These are phyloP conservation scores for Clupea harengus DNA, from an alignment of 2,113 vertebrate species.

Conservation along the genomic window DNA sequence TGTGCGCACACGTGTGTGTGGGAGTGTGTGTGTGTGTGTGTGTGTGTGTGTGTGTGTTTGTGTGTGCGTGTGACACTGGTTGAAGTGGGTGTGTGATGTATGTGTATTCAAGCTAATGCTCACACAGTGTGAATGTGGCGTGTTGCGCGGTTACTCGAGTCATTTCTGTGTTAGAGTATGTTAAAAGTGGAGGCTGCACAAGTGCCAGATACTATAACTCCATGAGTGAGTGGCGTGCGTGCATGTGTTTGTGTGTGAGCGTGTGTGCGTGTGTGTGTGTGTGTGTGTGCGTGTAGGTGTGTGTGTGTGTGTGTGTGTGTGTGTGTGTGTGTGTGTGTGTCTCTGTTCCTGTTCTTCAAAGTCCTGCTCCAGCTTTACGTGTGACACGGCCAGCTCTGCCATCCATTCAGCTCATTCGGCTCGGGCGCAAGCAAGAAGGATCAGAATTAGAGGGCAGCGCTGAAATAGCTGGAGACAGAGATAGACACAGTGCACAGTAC, in stretches of 20 bases:
- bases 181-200: not conserved
- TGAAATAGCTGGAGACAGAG: conserved; percentile 13
- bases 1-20: conserved; percentile 18
- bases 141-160: not conserved
- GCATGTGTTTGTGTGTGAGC: conserved; percentile 21
- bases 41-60: conserved; percentile 40
- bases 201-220: not conserved
- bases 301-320: not conserved
- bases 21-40: conserved; percentile 27
- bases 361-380: conserved; percentile 25
- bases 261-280: conserved; percentile 17
- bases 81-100: conserved; percentile 22
- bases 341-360: conserved; percentile 13
- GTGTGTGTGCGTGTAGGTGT: not conserved
- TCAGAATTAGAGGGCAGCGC: conserved; percentile 27
- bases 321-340: not conserved
- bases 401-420: not conserved
- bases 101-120: conserved; percentile 14
- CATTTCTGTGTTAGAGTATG: not conserved
- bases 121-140: conserved; percentile 10
- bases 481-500: not conserved
- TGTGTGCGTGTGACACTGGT: not conserved
- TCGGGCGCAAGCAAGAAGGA: not conserved
- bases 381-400: not conserved
- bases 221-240: conserved; percentile 18